A percentile compares a stretch with the other conserved stretches of the same genome.
These are phyloP conservation scores for Tragopan temminckii DNA, from an alignment of 2,797 vertebrate species.

Conservation along the genomic window DNA sequence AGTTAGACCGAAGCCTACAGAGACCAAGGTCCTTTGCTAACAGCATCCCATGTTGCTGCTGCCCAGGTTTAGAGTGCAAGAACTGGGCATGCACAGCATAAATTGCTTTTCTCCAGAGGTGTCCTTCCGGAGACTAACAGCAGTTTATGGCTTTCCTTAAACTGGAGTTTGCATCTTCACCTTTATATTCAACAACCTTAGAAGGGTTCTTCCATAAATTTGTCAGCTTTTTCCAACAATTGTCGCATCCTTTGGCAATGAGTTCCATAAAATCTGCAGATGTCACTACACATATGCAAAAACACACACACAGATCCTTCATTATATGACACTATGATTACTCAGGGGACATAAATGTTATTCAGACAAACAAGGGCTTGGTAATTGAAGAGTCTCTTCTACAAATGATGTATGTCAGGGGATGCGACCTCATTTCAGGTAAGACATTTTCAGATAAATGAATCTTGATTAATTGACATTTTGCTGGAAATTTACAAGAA, in stretches of 20 bases:
- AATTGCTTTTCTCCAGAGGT: not conserved
- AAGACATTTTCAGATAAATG: slow-evolving; percentile 45
- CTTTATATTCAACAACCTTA: not conserved
- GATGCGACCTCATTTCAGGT: slow-evolving; percentile 45
- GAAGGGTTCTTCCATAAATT: not conserved
- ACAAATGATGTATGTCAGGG: slow-evolving; percentile 33
- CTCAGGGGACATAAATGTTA: slow-evolving; percentile 45
- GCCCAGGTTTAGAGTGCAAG: not conserved
- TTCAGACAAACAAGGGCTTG: slow-evolving; percentile 13
- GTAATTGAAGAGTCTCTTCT: slow-evolving; percentile 37
- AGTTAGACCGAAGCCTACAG: not conserved
- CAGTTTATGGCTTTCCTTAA: not conserved
- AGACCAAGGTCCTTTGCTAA: not conserved
- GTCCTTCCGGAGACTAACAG: not conserved
- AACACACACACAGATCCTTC: not conserved
- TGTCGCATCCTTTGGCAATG: not conserved
- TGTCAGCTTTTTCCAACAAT: not conserved
- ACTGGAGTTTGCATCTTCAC: not conserved
- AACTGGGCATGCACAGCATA: not conserved
- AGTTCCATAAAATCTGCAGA: slow-evolving; percentile 9
- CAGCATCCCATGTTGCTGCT: not conserved
- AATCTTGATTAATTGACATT: slow-evolving; percentile 44
- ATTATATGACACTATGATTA: not conserved
- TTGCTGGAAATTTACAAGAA: slow-evolving; percentile 26
- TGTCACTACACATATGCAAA: slow-evolving; percentile 15